Evolutionary conservation across 2,888 invertebrate genomes (phyloP), one percentile per base, ranked within the genome.

Genomic region (Eupithecia exiguata): DNA sequence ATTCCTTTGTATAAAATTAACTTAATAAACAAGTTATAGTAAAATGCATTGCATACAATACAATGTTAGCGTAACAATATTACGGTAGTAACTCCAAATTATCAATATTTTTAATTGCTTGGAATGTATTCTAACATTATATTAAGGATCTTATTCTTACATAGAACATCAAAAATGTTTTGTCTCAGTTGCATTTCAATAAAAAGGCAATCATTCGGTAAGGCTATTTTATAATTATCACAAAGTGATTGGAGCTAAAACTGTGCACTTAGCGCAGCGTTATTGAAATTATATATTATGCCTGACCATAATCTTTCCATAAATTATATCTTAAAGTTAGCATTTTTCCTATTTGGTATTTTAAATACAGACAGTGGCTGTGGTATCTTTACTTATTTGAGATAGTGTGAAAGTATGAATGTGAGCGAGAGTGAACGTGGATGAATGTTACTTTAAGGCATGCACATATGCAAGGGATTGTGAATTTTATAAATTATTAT

Each of bases 291-390:
- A 76, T 66, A 40, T 74, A 76, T 84, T 89, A 92, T 89, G 91
- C 92, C 92, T 92, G 92, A 88, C 91, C 89, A 87, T 88, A 86
- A 88, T 89, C 87, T 92, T 92, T 92, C 91, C 80, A 80, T 80
- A 89, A 89, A 87, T 89, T 89, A 89, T 92, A 88, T 91, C 78
- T 90, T 86, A 90, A 89, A 89, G 86, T 91, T 86, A 91, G 92
- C 93, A 93, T 94, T 93, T 90, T 93, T 94, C 93, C 93, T 94
- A 94, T 94, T 94, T 91, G 94, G 94, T 94, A 93, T 94, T 94
- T 92, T 93, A 91, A 93, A 93, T 94, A 94, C 94, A 94, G 93
- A 93, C 92, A 92, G 94, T 94, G 94, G 94, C 94, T 94, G 94
- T 94, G 94, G 94, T 94, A 94, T 94, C 90, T 93, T 93, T 91